Conservation (phyloP, 2,888 invertebrate species). For the Nemoura dubitans region DNA sequence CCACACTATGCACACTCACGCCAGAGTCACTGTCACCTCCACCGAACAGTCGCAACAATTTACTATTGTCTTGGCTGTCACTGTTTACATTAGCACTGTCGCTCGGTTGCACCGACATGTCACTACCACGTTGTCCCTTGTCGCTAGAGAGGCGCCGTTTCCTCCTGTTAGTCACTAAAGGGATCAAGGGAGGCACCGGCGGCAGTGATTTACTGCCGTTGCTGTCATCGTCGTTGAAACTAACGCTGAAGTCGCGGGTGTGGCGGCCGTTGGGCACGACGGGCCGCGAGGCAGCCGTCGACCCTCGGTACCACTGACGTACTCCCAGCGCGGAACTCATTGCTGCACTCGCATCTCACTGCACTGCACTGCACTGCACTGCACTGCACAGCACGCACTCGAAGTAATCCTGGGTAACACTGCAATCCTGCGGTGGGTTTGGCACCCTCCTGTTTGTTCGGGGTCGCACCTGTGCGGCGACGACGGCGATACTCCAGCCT, state of each 20-base stretch:
- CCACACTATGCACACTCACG: slow-evolving; percentile 43
- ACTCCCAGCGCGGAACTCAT: slow-evolving; percentile 51
- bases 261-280: slow-evolving; percentile 42
- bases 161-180: slow-evolving; percentile 25
- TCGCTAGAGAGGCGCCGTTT: slow-evolving; percentile 33
- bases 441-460: neutral
- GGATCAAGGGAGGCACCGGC: slow-evolving; percentile 47
- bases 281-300: slow-evolving; percentile 36
- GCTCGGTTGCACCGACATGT: slow-evolving; percentile 41
- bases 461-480: slow-evolving; percentile 17
- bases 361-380: too few species aligned
- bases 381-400: neutral
- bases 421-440: neutral
- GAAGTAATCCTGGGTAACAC: slow-evolving; percentile 24
- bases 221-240: slow-evolving; percentile 50
- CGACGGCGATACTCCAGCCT: slow-evolving; percentile 14
- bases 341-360: slow-evolving; percentile 26
- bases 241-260: slow-evolving; percentile 50
- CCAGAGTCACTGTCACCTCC: slow-evolving; percentile 42
- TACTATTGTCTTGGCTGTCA: slow-evolving; percentile 41
- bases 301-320: slow-evolving; percentile 47
- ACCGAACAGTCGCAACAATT: slow-evolving; percentile 44
- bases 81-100: slow-evolving; percentile 47
- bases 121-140: slow-evolving; percentile 24
- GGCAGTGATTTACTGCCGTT: slow-evolving; percentile 46